Evolutionary conservation across 92 coral and sea anemone species (phyloP).

Genomic region (Zoanthus solanderi): DNA sequence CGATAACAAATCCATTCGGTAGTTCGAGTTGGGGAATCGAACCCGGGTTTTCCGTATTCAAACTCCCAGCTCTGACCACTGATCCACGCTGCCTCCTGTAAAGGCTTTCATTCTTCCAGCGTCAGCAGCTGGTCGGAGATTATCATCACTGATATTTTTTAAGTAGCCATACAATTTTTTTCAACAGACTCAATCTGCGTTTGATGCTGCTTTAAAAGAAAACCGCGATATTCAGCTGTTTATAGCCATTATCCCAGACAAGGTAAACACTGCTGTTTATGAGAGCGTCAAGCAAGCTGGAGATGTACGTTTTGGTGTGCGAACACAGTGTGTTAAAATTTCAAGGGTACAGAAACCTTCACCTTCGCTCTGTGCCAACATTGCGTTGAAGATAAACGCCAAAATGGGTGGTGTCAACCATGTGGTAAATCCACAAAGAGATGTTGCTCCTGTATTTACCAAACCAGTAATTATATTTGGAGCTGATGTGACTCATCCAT

Average conservation of each 20-base stretch:
- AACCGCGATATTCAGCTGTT: slow-evolving; percentile 68
- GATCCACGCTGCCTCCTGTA: too few relatives aligned
- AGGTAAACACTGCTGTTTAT: slow-evolving; percentile 61
- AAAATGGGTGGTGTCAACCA: slow-evolving; percentile 57
- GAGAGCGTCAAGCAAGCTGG: slow-evolving; percentile 20
- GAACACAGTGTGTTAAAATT: slow-evolving; percentile 84
- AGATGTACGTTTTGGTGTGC: background rate
- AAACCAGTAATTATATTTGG: slow-evolving; percentile 89
- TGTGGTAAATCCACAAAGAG: slow-evolving; percentile 59
- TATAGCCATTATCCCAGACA: slow-evolving; percentile 73
- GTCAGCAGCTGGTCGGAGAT: too few relatives aligned
- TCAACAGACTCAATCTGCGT: slow-evolving; percentile 65
- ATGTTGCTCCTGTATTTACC: slow-evolving; percentile 66
- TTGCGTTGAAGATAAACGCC: slow-evolving; percentile 83
- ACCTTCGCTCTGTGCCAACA: slow-evolving; percentile 83
- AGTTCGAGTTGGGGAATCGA: too few relatives aligned
- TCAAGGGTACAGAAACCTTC: slow-evolving; percentile 60
- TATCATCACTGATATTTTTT: too few relatives aligned
- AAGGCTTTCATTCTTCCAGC: too few relatives aligned
- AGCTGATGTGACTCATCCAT: slow-evolving; percentile 96
- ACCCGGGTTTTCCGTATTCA: too few relatives aligned
- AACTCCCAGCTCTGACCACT: too few relatives aligned
- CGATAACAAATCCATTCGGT: too few relatives aligned
- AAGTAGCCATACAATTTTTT: background rate
- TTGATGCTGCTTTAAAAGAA: slow-evolving; percentile 41